Conservation (phyloP, 1,140 invertebrate species). For the Coptotermes formosanus region DNA sequence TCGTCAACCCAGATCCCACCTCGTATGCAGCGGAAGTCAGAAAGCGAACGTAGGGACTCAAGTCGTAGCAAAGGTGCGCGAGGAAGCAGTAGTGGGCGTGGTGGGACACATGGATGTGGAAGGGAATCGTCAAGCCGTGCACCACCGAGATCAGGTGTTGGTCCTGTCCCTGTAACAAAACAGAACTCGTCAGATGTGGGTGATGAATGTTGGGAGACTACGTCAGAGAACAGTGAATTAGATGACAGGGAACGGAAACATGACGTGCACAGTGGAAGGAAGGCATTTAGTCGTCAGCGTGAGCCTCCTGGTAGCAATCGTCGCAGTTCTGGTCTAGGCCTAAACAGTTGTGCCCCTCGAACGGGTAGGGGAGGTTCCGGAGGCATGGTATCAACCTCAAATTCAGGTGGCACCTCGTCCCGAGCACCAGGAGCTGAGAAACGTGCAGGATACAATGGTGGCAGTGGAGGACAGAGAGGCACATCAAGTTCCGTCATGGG, state of each 20-base stretch:
- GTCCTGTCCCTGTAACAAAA: constrained; percentile 5
- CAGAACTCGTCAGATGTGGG: constrained; percentile 47
- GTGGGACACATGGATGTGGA: neutral
- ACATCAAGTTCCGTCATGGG: constrained; percentile 20
- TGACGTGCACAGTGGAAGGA: constrained; percentile 42
- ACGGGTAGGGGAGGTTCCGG: constrained; percentile 18
- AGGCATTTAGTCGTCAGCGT: constrained; percentile 40
- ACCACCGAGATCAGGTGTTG: neutral
- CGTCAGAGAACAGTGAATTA: constrained; percentile 64
- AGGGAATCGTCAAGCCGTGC: neutral
- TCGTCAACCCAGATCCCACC: constrained; percentile 37
- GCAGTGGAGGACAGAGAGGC: constrained; percentile 26
- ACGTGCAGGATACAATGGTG: constrained; percentile 42
- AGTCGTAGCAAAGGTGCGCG: constrained; percentile 36
- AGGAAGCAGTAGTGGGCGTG: constrained; percentile 30
- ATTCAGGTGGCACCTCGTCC: constrained; percentile 36
- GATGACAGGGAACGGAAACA: constrained; percentile 49
- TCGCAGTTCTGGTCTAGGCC: constrained; percentile 15
- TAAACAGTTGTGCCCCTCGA: neutral
- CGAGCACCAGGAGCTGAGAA: constrained; percentile 48
- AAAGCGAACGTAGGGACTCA: constrained; percentile 36
- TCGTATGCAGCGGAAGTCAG: constrained; percentile 41
- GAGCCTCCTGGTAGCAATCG: constrained; percentile 28
- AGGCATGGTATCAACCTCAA: neutral
- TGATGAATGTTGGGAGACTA: constrained; percentile 68